These are phyloP conservation scores for Drosophila lutescens DNA, from an alignment of 2,888 invertebrate species.

Conservation along the genomic window DNA sequence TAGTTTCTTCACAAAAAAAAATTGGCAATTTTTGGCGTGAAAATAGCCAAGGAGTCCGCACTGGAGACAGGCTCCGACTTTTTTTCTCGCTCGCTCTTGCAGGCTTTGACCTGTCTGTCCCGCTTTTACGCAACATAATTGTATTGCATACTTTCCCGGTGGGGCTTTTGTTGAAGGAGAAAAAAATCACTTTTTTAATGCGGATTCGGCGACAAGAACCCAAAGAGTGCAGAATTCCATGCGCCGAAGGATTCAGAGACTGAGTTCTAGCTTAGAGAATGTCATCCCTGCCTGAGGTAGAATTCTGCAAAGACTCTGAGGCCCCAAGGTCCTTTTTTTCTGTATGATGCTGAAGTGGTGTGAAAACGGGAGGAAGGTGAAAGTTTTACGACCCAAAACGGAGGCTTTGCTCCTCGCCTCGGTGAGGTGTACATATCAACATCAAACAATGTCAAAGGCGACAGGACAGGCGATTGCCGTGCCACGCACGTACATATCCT, in stretches of 20 bases:
- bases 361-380: constrained; percentile 16
- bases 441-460: constrained; percentile 40
- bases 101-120: not conserved
- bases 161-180: not conserved
- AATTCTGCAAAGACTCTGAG: not conserved
- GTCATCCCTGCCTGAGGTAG: not conserved
- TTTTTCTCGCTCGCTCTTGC: not conserved
- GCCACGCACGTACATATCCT: constrained; percentile 44
- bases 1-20: not conserved
- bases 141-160: constrained; percentile 66
- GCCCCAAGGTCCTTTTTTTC: not conserved
- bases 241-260: not conserved
- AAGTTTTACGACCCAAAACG: constrained; percentile 43
- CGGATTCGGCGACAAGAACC: not conserved
- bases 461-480: constrained; percentile 43
- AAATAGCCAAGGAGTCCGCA: not conserved
- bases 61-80: constrained; percentile 1
- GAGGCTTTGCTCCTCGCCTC: constrained; percentile 18
- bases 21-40: not conserved
- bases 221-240: not conserved
- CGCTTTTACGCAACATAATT: constrained; percentile 57
- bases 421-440: constrained; percentile 15
- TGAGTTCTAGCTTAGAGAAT: not conserved
- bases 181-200: too few relatives aligned
- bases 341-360: not conserved